These are phyloP conservation scores for Hydrozoanthus gracilis DNA, from an alignment of 92 coral and sea anemone species.

Conservation along the genomic window DNA sequence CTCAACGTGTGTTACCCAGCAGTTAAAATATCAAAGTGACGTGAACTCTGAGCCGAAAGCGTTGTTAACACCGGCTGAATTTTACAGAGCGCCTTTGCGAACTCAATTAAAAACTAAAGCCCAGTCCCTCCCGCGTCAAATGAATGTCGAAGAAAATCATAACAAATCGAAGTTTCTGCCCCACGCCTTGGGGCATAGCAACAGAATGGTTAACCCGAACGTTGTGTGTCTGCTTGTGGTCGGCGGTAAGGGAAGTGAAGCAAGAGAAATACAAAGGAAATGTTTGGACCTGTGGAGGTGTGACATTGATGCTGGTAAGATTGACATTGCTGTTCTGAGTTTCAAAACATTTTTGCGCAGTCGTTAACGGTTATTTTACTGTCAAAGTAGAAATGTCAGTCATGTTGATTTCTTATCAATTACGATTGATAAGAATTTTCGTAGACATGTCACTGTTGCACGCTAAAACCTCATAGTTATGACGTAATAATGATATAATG, in stretches of 20 bases:
- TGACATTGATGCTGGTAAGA: slow-evolving; percentile 83
- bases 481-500: no score
- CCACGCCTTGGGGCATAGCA: background rate
- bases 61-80: slow-evolving; percentile 36
- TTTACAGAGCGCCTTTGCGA: slow-evolving; percentile 18
- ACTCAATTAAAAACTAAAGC: background rate
- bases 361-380: no score
- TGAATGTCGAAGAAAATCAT: background rate
- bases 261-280: slow-evolving; percentile 78
- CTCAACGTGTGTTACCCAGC: background rate
- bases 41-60: background rate
- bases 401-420: no score
- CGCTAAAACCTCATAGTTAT: no score
- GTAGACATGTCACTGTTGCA: no score
- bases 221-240: slow-evolving; percentile 79
- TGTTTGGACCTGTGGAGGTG: slow-evolving; percentile 95
- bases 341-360: no score
- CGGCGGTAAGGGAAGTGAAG: slow-evolving; percentile 85
- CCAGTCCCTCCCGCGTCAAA: slow-evolving; percentile 39
- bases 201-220: slow-evolving; percentile 34
- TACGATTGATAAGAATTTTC: no score
- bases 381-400: no score
- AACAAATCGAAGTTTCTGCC: background rate
- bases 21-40: background rate
- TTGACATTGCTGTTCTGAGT: background rate